Base-by-base conservation (phyloP, 2,888 invertebrate genomes). In the Eutolmus rufibarbis region DNA sequence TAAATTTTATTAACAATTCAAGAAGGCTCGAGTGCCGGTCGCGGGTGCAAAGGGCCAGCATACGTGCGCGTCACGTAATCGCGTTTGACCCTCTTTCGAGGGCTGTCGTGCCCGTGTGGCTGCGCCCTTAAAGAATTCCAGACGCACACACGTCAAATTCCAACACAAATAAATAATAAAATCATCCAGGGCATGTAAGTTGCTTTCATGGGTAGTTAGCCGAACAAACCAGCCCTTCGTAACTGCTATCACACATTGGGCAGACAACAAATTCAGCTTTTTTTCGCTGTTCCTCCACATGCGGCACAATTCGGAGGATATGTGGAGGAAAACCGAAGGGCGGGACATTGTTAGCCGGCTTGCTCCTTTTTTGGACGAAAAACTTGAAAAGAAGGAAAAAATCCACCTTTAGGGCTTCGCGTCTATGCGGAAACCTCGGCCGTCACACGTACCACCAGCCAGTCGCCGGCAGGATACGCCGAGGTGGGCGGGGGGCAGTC, bases 1-100 rank as follows among this genome's bases (percentile, higher is more conserved):
- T 85, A 85, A 85, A 85, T 85, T 85, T 85, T 85, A 85, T 85
- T 85, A 85, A 85, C 85, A 85, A 85, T 85, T 74, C 74, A 74
- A 85, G 85, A 74, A 85, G 85, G 74, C 85, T 85, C 57, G 74
- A 85, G 85, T 74, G 74, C 78, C 16, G 74, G 16, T 19, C 66
- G 66, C 9, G 66, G 28, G 66, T 66, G 66, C 9, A 66, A 66
- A 28, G 23, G 66, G 40, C 40, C 74, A 46, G 74, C 74, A 85
- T 74, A 85, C 85, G 74, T 74, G 74, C 28, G 74, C 57, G 28
- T 12, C n/a, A 37, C 43, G 66, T 84, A 19, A 85, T 85, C 85
- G 74, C 46, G 37, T 85, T 85, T 85, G 85, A 85, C 74, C 85
- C 85, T 85, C 74, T 84, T 85, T 82, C 76, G 37, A 85, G 85